phyloP scores from a whole-genome alignment of 2,888 invertebrate genomes.

The Thalpophila matura region DNA sequence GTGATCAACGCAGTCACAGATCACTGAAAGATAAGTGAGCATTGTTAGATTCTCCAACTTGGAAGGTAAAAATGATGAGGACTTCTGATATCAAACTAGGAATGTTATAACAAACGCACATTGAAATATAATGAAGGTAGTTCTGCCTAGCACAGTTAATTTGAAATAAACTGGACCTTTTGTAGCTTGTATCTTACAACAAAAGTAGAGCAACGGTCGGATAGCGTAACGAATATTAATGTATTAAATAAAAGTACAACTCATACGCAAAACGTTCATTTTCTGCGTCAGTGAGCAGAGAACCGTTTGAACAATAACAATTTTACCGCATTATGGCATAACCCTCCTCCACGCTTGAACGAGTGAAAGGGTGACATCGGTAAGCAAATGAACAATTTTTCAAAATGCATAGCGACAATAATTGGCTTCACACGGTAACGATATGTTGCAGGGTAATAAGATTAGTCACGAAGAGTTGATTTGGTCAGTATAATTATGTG shows the following conservation, averaged over 20 bases:
- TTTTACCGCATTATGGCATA: conserved; percentile 82
- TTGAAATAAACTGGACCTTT: conserved; percentile 16
- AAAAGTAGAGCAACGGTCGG: conserved; percentile 36
- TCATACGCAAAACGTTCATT: conserved; percentile 78
- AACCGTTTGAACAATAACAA: conserved; percentile 83
- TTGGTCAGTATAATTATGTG: conserved; percentile 3
- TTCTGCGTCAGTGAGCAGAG: conserved; percentile 76
- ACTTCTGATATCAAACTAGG: conserved; percentile 38
- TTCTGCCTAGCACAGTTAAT: conserved; percentile 18
- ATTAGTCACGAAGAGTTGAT: conserved; percentile 12
- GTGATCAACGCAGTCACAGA: conserved; percentile 76
- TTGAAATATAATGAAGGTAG: conserved; percentile 26
- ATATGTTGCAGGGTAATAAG: conserved; percentile 30
- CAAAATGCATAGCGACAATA: conserved; percentile 63
- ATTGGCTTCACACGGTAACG: conserved; percentile 71
- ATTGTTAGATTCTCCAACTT: conserved; percentile 64
- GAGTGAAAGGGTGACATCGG: conserved; percentile 72
- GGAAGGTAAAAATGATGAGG: conserved; percentile 52
- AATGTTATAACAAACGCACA: conserved; percentile 27
- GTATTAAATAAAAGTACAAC: conserved; percentile 56
- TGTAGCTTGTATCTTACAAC: conserved; percentile 27
- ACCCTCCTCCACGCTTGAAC: conserved; percentile 79
- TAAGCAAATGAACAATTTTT: conserved; percentile 73
- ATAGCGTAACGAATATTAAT: conserved; percentile 58
- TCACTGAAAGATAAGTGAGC: conserved; percentile 72